These are phyloP conservation scores for Chaetophractus vellerosus DNA, from an alignment of 2,797 vertebrate species.

Conservation along the genomic window DNA sequence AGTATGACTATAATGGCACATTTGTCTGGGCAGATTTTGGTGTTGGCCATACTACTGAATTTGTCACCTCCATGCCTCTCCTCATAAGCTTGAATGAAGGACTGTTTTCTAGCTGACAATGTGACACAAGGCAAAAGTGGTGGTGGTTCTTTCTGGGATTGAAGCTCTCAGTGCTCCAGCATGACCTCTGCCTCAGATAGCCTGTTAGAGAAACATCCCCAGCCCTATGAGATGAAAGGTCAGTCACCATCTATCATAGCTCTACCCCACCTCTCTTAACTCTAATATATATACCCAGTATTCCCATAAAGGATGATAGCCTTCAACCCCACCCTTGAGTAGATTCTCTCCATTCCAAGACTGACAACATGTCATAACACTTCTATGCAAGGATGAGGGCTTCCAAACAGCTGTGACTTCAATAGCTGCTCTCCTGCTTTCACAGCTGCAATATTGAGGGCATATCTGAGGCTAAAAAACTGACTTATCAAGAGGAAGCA, in stretches of 20 bases:
- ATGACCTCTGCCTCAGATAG: neutral
- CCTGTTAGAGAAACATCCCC: neutral
- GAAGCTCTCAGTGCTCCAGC: neutral
- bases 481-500: neutral
- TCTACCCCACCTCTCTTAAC: neutral
- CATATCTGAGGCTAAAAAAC: neutral
- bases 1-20: neutral
- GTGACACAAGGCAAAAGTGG: neutral
- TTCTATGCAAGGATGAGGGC: neutral
- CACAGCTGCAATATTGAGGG: neutral
- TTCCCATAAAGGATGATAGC: neutral
- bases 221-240: neutral
- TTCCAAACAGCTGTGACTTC: neutral
- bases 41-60: neutral
- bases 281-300: neutral
- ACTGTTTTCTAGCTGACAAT: neutral
- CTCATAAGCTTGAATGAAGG: neutral
- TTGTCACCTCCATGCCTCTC: neutral
- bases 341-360: neutral
- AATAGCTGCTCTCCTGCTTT: neutral
- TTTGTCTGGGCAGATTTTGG: neutral
- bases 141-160: neutral
- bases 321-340: neutral
- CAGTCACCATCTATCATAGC: neutral
- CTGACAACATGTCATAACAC: neutral